Base-by-base conservation (phyloP, 2,113 vertebrate genomes). In the Numida meleagris region DNA sequence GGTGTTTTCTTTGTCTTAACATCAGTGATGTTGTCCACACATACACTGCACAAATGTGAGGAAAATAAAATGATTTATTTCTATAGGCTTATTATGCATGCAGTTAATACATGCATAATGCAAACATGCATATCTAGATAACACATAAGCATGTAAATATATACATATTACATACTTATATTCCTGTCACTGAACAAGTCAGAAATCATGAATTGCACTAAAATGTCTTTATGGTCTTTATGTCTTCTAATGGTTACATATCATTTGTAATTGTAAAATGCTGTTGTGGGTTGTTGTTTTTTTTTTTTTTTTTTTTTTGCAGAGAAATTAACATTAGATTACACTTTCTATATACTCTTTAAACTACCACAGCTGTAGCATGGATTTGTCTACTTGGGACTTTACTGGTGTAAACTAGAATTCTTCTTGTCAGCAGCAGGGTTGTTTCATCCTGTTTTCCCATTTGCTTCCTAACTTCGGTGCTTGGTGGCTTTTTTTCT, bases 91-190 rank as follows among this genome's bases (percentile, higher is more conserved):
- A 88, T 95, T 92, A 88, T 93, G 79, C 86, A 86, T 78, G 85
- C 68, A 77, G 79, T 83, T 95, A 94, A 93, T 79, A 45, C 83
- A 93, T 87, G 83, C 89, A 89, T 94, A 92, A 94, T 89, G 65
- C 75, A 94, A 87, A 82, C 59, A 88, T 40, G 63, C 31, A 63
- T 45, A 85, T 42, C 82, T 87, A 74, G 51, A 45, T n/a, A 88
- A 77, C 74, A 83, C 74, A 55, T 24, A 86, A 77, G 68, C 66
- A 51, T 92, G 91, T 24, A 11, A 61, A 58, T 63, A 50, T 77
- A 87, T 75, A 90, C 62, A 73, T 75, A 87, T 83, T 76, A 88
- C 48, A 40, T 34, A 80, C 55, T 74, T 94, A 78, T 42, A 83
- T 36, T 82, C 23, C 59, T 77, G 90, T 84, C 14, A 3, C 43